Percentiles rank a stretch among this genome's conserved stretches.
Conservation (phyloP, 2,888 invertebrate genomes). For the Bellardia bayeri region DNA sequence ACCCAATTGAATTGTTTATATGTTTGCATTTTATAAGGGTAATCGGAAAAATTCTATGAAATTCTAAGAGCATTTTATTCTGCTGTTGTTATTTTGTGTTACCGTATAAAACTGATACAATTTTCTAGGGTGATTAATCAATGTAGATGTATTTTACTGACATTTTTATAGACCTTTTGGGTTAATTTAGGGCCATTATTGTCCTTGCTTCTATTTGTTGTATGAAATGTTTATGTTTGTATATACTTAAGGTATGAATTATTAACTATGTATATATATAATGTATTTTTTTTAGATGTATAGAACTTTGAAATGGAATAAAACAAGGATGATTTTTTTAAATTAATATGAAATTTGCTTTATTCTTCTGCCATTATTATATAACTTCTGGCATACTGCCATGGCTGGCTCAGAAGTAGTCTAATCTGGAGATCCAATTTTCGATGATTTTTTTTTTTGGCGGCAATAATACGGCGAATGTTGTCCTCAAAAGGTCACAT, state of each 20-base stretch:
- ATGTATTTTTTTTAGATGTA: background rate
- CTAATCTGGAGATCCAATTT: too few species aligned
- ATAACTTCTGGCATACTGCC: too few species aligned
- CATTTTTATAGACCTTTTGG: slow-evolving; percentile 61
- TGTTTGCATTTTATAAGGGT: background rate
- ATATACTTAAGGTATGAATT: slow-evolving; percentile 28
- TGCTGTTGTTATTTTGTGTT: background rate
- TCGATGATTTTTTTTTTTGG: too few species aligned
- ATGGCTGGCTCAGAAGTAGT: too few species aligned
- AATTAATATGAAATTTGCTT: too few species aligned
- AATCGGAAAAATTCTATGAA: background rate
- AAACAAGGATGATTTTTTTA: too few species aligned
- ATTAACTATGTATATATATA: slow-evolving; percentile 4
- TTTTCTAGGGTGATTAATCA: slow-evolving; percentile 57
- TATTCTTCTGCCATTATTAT: too few species aligned
- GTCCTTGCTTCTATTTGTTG: slow-evolving; percentile 17
- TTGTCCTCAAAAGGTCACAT: too few species aligned
- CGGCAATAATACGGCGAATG: too few species aligned
- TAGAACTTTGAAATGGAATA: too few species aligned
- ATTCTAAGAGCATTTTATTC: background rate
- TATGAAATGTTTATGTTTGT: background rate
- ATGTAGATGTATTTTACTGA: slow-evolving; percentile 56
- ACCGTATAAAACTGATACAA: slow-evolving; percentile 40
- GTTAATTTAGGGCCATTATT: slow-evolving; percentile 57
- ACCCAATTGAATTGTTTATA: background rate